Conservation (phyloP, 2,888 invertebrate genomes). For the Aricia artaxerxes region DNA sequence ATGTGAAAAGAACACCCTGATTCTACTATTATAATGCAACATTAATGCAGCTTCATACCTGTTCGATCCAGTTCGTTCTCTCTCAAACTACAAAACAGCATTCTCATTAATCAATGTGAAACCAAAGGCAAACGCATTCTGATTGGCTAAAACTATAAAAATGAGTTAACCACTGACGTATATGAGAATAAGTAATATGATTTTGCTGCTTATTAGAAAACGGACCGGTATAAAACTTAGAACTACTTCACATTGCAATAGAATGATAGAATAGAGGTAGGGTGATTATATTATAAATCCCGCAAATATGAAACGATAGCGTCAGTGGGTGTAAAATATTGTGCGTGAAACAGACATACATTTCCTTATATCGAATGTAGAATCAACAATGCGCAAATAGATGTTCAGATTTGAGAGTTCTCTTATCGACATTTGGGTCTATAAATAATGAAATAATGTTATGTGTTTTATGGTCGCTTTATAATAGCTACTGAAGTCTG, state of each 20-base stretch:
- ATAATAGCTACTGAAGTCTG: background rate
- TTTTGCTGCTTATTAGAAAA: background rate
- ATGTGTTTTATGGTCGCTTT: background rate
- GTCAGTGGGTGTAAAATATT: constrained; percentile 31
- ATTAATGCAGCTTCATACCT: background rate
- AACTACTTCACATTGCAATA: background rate
- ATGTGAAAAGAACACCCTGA: constrained; percentile 10
- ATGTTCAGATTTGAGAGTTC: background rate
- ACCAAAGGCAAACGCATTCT: too few species aligned
- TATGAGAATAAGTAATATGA: background rate
- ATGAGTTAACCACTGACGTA: too few species aligned
- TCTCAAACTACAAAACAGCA: too few species aligned
- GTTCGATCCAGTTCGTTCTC: too few species aligned
- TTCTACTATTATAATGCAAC: background rate
- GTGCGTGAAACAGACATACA: constrained; percentile 23
- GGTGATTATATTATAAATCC: constrained; percentile 33
- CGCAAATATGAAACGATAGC: constrained; percentile 32
- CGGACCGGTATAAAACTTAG: background rate
- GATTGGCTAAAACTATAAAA: too few species aligned
- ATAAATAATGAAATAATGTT: background rate
- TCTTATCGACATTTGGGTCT: background rate
- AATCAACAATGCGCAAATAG: constrained; percentile 24
- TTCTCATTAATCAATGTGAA: too few species aligned
- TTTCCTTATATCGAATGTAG: constrained; percentile 30
- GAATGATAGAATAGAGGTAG: background rate